A percentile compares a stretch with the other conserved stretches of the same genome.
Evolutionary conservation across 2,797 vertebrate species (phyloP).

Genomic region (Chaenodraco wilsoni): DNA sequence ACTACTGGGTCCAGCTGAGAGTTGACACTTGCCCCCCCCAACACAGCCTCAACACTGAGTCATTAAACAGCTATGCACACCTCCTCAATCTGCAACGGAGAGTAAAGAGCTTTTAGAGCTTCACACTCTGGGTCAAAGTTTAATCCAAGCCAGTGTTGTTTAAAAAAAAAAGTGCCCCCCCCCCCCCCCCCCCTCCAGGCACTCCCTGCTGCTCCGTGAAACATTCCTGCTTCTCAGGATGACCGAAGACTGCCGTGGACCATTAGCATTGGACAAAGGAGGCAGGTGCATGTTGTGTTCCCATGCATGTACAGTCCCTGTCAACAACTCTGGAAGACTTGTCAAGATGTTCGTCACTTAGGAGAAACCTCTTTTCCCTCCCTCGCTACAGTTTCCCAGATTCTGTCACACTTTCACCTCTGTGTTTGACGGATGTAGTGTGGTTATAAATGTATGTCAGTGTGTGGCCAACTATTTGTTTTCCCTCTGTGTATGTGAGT

Average conservation of each 20-base stretch:
- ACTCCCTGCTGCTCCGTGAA: conserved; percentile 32
- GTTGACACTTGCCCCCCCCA: conserved; percentile 3
- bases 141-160: conserved; percentile 46
- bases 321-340: conserved; percentile 13
- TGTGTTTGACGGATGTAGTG: conserved; percentile 33
- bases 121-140: conserved; percentile 53
- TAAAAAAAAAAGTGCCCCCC: background rate
- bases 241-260: conserved; percentile 40
- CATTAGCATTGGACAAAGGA: conserved; percentile 64
- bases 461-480: conserved; percentile 52
- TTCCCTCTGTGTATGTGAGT: conserved; percentile 33
- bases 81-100: conserved; percentile 35
- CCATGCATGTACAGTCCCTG: conserved; percentile 9
- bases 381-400: conserved; percentile 9
- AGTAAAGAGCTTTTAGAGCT: conserved; percentile 21
- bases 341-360: conserved; percentile 9
- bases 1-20: conserved; percentile 31
- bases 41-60: conserved; percentile 14
- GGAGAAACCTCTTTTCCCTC: conserved; percentile 1
- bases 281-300: conserved; percentile 66
- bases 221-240: conserved; percentile 53
- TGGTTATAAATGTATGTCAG: conserved; percentile 31
- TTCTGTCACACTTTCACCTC: conserved; percentile 27
- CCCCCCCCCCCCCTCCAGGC: background rate
- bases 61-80: conserved; percentile 33